Evolutionary conservation across 2,797 vertebrate species (phyloP).

Genomic region (Cercopithecus neglectus): DNA sequence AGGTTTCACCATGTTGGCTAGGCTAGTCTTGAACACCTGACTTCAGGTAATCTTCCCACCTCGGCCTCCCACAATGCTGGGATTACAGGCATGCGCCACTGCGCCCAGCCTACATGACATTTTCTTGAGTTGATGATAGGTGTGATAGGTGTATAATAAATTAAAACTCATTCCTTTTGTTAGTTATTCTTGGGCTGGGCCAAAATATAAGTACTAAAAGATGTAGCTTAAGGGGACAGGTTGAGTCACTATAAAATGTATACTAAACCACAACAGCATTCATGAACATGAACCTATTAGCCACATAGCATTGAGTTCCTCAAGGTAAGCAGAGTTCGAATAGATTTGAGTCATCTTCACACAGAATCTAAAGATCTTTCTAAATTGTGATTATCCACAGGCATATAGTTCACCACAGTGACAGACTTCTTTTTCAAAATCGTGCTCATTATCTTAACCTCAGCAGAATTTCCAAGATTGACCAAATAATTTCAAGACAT

Average conservation of each 20-base stretch:
- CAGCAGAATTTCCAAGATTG: neutral
- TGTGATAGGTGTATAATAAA: neutral
- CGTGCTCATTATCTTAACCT: neutral
- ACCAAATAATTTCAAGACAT: neutral
- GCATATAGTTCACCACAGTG: neutral
- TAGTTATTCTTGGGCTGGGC: neutral
- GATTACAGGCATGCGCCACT: neutral
- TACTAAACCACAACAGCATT: neutral
- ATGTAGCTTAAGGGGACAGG: neutral
- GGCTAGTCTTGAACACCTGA: neutral
- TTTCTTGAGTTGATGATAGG: neutral
- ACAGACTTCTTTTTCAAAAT: neutral
- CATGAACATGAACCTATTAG: neutral
- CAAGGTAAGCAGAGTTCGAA: too few species aligned
- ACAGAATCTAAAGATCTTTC: neutral
- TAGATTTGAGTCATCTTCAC: neutral
- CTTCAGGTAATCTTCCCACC: neutral
- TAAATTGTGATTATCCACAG: neutral
- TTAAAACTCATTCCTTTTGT: neutral
- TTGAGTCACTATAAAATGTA: neutral
- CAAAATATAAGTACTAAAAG: neutral
- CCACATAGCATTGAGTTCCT: too few species aligned
- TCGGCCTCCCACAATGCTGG: neutral
- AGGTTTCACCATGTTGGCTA: neutral
- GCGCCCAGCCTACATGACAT: neutral